phyloP scores from a whole-genome alignment of 2,888 invertebrate species.

The Plebejus melissa region DNA sequence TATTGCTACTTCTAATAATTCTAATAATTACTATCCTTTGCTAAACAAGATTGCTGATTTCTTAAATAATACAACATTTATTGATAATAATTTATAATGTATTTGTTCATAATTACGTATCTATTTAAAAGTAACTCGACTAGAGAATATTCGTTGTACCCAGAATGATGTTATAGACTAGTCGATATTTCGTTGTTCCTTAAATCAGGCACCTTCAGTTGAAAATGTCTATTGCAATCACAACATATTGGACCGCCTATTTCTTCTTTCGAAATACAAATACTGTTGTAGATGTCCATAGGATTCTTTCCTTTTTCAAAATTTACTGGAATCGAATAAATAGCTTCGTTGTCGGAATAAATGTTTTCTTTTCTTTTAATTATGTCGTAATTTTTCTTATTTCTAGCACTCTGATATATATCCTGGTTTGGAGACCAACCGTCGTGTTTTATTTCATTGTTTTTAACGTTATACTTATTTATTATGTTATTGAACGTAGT shows the following conservation, averaged over 20 bases:
- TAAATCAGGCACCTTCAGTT: slow-evolving; percentile 64
- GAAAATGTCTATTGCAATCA: slow-evolving; percentile 70
- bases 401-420: slow-evolving; percentile 50
- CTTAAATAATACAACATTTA: neutral
- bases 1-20: no score
- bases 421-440: slow-evolving; percentile 51
- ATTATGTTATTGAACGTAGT: slow-evolving; percentile 56
- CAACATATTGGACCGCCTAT: slow-evolving; percentile 62
- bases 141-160: slow-evolving; percentile 47
- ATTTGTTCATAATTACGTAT: slow-evolving; percentile 24
- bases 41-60: neutral
- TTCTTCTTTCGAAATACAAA: slow-evolving; percentile 63
- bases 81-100: slow-evolving; percentile 3
- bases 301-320: slow-evolving; percentile 50
- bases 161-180: slow-evolving; percentile 48
- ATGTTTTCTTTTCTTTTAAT: slow-evolving; percentile 41
- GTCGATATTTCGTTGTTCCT: slow-evolving; percentile 63
- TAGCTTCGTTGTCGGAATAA: slow-evolving; percentile 44
- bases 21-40: neutral
- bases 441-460: slow-evolving; percentile 52
- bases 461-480: slow-evolving; percentile 45
- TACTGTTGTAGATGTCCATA: slow-evolving; percentile 40
- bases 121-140: slow-evolving; percentile 50
- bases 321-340: slow-evolving; percentile 48
- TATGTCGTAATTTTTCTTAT: slow-evolving; percentile 48